These are phyloP conservation scores for Zaprionus kolodkinae DNA, from an alignment of 1,140 invertebrate genomes.

Conservation along the genomic window DNA sequence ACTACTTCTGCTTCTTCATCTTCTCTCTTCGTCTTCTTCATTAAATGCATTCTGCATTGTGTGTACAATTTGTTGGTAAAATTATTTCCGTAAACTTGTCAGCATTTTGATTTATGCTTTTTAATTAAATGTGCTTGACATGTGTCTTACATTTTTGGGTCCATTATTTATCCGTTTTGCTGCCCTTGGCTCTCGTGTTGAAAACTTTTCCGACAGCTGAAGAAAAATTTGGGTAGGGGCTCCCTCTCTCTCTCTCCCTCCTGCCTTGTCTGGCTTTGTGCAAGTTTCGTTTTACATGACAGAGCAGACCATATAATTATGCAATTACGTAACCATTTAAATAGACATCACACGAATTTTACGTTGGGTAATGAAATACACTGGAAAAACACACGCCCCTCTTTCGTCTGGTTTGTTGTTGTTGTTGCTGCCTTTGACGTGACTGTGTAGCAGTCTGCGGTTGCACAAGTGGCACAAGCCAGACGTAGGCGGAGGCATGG, in stretches of 20 bases:
- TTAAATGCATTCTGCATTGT: slow-evolving; percentile 38
- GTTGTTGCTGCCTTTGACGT: slow-evolving; percentile 60
- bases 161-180: slow-evolving; percentile 5
- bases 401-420: not conserved
- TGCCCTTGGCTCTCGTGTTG: not conserved
- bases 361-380: slow-evolving; percentile 68
- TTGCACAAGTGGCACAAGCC: slow-evolving; percentile 56
- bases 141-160: slow-evolving; percentile 13
- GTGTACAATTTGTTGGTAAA: slow-evolving; percentile 37
- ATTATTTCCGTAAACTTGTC: slow-evolving; percentile 67
- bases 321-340: slow-evolving; percentile 82
- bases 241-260: not conserved
- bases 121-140: slow-evolving; percentile 66
- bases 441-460: slow-evolving; percentile 69
- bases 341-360: slow-evolving; percentile 72
- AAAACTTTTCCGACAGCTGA: slow-evolving; percentile 15
- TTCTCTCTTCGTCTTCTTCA: slow-evolving; percentile 20
- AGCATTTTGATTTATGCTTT: slow-evolving; percentile 68
- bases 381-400: slow-evolving; percentile 1
- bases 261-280: slow-evolving; percentile 21
- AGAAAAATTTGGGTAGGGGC: slow-evolving; percentile 7
- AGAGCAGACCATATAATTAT: slow-evolving; percentile 70
- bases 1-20: not conserved
- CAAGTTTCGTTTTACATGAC: slow-evolving; percentile 62
- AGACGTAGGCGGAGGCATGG: not conserved